Conservation (phyloP, 2,113 vertebrate genomes). For the Parus major region DNA sequence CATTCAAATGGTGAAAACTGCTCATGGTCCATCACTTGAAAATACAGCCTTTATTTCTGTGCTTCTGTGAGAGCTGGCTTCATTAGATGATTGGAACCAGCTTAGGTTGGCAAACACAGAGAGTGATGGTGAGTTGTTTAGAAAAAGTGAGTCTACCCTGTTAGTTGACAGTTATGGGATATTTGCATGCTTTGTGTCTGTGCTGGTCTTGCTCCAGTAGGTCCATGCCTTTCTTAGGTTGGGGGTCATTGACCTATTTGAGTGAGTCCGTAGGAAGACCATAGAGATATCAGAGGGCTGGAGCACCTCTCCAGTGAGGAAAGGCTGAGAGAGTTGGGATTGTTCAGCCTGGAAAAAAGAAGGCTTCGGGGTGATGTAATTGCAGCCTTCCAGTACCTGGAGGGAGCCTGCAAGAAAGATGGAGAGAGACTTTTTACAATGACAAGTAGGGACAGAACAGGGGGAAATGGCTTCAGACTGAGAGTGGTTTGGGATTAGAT, state of each 20-base stretch:
- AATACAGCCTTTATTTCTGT: background rate
- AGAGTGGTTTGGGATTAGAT: background rate
- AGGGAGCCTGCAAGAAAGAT: background rate
- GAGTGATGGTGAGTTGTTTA: background rate
- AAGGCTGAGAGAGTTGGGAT: background rate
- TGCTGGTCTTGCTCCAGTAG: background rate
- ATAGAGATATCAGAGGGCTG: background rate
- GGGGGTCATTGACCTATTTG: background rate
- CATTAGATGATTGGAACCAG: background rate
- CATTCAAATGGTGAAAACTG: background rate
- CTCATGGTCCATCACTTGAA: background rate
- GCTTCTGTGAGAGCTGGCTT: background rate
- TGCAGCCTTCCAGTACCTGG: background rate
- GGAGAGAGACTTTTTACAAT: background rate
- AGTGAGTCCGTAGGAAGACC: background rate
- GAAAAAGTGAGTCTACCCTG: background rate
- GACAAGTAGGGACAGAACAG: background rate
- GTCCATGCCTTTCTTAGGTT: background rate
- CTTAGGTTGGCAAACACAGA: background rate
- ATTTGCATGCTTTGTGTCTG: background rate
- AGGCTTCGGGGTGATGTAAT: rapidly evolving
- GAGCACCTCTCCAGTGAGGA: background rate
- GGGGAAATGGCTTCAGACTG: background rate
- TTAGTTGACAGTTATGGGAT: background rate
- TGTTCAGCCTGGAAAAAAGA: background rate